Conservation (phyloP, 53 echinoderm and acorn worm species). For the Temnopleurus reevesii region DNA sequence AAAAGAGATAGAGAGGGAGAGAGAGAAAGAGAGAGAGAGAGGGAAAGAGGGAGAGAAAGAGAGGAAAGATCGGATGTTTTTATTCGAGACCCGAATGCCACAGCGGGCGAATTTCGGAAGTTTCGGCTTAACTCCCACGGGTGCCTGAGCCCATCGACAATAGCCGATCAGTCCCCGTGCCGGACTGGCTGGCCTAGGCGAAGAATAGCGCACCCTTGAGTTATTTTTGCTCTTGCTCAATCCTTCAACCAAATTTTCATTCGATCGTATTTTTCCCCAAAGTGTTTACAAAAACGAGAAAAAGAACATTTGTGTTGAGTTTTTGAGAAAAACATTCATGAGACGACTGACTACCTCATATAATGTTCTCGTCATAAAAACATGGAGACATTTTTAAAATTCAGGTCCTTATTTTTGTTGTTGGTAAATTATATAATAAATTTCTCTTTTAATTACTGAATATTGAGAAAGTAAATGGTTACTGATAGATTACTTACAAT, state of each 20-base stretch:
- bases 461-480: no score
- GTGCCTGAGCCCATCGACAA: conserved; percentile 2
- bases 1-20: neutral
- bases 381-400: no score
- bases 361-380: no score
- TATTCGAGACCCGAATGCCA: conserved; percentile 28
- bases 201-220: neutral
- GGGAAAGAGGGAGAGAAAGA: neutral
- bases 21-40: neutral
- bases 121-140: conserved; percentile 46
- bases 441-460: no score
- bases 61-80: conserved; percentile 45
- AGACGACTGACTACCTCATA: no score
- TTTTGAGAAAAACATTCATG: no score
- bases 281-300: conserved; percentile 6
- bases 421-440: no score
- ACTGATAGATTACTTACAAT: no score
- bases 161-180: neutral
- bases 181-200: neutral
- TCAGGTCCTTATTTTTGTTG: no score
- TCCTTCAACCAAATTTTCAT: neutral
- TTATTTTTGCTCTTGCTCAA: neutral
- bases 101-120: conserved; percentile 44
- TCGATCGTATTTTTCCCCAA: neutral
- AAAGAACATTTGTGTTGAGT: no score